These are phyloP conservation scores for Actinia tenebrosa DNA, from an alignment of 64 coral and sea anemone genomes.

Conservation along the genomic window DNA sequence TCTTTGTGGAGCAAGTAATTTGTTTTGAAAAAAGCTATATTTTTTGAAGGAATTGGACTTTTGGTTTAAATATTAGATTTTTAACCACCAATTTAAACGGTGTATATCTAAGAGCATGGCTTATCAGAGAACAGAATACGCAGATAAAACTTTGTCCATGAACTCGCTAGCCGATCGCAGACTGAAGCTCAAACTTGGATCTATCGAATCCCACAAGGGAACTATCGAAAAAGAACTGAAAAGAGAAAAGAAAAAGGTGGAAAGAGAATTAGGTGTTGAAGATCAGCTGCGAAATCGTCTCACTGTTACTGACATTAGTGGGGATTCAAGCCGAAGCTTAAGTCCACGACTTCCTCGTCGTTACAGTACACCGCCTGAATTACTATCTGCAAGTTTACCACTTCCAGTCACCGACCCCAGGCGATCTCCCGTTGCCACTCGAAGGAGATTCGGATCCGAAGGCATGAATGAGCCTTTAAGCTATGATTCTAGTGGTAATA, in stretches of 20 bases:
- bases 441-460: constrained; percentile 49
- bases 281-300: constrained; percentile 51
- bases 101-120: constrained; percentile 31
- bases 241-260: constrained; percentile 71
- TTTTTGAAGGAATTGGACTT: neutral
- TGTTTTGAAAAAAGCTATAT: neutral
- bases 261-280: constrained; percentile 64
- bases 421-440: constrained; percentile 26
- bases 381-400: constrained; percentile 42
- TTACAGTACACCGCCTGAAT: constrained; percentile 61
- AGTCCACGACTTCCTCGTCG: constrained; percentile 75
- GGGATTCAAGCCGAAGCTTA: constrained; percentile 18
- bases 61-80: neutral
- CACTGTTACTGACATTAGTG: constrained; percentile 16
- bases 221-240: constrained; percentile 81
- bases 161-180: constrained; percentile 84
- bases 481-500: neutral
- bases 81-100: neutral
- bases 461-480: constrained; percentile 19
- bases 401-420: constrained; percentile 42
- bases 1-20: neutral
- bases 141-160: constrained; percentile 83
- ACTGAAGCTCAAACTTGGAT: constrained; percentile 69
- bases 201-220: constrained; percentile 60
- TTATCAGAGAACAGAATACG: constrained; percentile 86